Base-by-base conservation (phyloP, 2,888 invertebrate species). In the Agrenia bidenticulata region DNA sequence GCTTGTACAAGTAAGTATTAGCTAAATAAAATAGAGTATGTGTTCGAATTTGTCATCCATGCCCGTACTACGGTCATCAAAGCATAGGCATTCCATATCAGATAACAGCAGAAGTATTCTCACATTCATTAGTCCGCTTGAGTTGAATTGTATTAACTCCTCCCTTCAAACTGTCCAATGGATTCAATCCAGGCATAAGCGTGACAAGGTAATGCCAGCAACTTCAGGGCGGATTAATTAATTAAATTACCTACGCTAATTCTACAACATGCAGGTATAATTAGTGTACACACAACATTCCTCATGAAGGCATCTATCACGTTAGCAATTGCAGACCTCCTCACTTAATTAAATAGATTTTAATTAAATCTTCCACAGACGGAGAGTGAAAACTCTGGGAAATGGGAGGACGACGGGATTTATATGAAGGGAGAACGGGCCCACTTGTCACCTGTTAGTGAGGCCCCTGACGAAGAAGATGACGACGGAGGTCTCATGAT, bases 401-500 rank as follows among this genome's bases (percentile, higher is more conserved):
- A 63, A 63, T 71, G 69, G 64, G 70, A 63, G 32, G 72, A 72
- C 23, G 68, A 66, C 7, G 69, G 67, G n/a, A 24, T 70, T 21
- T 66, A 70, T 41, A 66, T 72, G 66, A 63, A 63, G 15, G 65
- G 67, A 17, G 72, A 72, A 55, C 66, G 64, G 32, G 67, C 64
- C 5, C 64, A 60, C 15, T 54, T 74, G 21, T 70, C 72, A 11
- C 74, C 74, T 2, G 74, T 74, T 24, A 69, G 69, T 63, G 74
- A 74, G 58, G 70, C 70, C 23, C 63, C 53, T 5, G 67, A 67
- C 37, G 74, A 74, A 23, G 70, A 70, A 26, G 72, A 72, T 15
- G 76, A 76, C 26, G 74, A 74, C 26, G 75, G 72, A 19, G 69
- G 69, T 26, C 49, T 67, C 54, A 70, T 70, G 66, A 64, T 73